Evolutionary conservation across 2,113 vertebrate genomes (phyloP), one percentile per base, ranked within the genome.

Genomic region (Paratilapia polleni): DNA sequence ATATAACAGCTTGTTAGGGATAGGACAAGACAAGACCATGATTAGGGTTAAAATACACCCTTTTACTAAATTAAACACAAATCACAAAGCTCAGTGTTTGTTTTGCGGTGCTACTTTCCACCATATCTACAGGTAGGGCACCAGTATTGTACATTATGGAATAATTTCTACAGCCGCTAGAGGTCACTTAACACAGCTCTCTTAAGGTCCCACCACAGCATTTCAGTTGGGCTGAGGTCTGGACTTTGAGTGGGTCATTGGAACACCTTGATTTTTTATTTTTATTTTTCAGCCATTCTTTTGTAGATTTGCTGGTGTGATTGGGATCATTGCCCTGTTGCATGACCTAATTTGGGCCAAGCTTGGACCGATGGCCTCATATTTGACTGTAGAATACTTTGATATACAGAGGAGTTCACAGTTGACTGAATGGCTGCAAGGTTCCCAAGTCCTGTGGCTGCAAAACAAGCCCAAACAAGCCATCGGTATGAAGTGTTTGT

Each of bases 221-320:
- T 68, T 68, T 47, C 47, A 26, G 38, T 22, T 14, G 5, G 26
- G 41, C 19, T 49, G 24, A 49, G 24, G 64, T 49, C 15, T 70
- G 64, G 41, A 70, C 19, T 70, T 68, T 68, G 64, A 28, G 15
- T 28, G 41, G 64, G 5, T 5, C 64, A 49, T 49, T 66, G 62
- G 36, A 22, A n/a, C 0, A 41, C 13, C 36, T 15, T 41, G 62
- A 64, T 64, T 0, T 0, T n/a, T n/a, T n/a, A n/a, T n/a, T n/a
- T n/a, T n/a, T n/a, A n/a, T 64, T 70, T 70, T 70, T 41, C 24
- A 49, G 64, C 41, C 41, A 70, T 49, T 20, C 41, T 28, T 3
- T 70, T 70, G 22, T 49, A 49, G 41, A 70, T 0, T 70, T 70
- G 24, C 41, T 8, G 0, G 2, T 49, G 64, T 28, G 64, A 41